Evolutionary conservation across 2,888 invertebrate species (phyloP).

Genomic region (Parelbella ahira): DNA sequence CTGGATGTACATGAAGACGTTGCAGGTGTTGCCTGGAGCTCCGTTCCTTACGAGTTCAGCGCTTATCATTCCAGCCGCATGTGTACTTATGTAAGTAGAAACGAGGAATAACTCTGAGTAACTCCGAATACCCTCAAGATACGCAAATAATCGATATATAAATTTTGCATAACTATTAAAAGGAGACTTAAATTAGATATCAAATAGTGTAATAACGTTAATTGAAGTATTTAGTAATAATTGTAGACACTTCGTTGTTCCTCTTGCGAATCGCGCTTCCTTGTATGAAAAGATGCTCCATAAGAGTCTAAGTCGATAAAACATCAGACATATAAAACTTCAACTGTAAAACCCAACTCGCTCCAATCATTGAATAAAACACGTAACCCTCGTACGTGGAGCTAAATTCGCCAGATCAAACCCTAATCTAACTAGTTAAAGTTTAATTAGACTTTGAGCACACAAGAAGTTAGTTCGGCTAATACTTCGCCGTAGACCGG

Average conservation of each 20-base stretch:
- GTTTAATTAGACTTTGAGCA: constrained; percentile 25
- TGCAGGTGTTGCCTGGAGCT: constrained; percentile 59
- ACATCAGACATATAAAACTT: neutral
- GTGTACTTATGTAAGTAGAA: constrained; percentile 61
- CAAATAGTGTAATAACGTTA: no score
- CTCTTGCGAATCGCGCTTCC: no score
- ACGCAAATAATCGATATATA: no score
- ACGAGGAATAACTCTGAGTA: no score
- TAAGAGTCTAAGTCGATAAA: neutral
- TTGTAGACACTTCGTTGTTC: no score
- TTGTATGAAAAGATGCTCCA: no score
- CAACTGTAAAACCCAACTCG: constrained; percentile 15
- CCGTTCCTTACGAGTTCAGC: constrained; percentile 61
- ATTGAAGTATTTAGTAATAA: no score
- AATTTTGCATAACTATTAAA: no score
- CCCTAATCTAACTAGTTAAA: constrained; percentile 27
- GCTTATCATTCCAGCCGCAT: constrained; percentile 55
- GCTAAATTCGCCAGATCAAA: constrained; percentile 24
- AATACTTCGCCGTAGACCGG: constrained; percentile 11
- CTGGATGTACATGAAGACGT: constrained; percentile 68
- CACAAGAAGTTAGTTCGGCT: constrained; percentile 23
- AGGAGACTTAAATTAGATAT: no score
- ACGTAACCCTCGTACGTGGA: constrained; percentile 18
- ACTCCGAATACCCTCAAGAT: no score
- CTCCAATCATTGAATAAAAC: constrained; percentile 20